Percentiles rank a stretch among this genome's conserved stretches.
Conservation (phyloP, 2,888 invertebrate species). For the Frankliniella fusca region DNA sequence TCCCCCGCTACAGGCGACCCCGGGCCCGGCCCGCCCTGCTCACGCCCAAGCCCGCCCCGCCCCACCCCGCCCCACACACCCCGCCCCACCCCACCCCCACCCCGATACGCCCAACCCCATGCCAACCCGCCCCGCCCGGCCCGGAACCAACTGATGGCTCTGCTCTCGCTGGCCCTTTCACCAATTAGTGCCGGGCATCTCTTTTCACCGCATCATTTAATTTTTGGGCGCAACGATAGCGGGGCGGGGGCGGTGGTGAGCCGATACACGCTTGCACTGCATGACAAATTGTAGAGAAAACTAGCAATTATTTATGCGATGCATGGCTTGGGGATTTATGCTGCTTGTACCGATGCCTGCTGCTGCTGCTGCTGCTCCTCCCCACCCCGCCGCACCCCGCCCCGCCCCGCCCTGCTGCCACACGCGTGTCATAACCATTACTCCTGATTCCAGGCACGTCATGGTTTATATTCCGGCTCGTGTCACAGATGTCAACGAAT, state of each 20-base stretch:
- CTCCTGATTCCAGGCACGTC: conserved; percentile 16
- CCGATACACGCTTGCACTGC: background rate
- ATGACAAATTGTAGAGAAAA: conserved; percentile 12
- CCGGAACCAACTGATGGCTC: too few relatives aligned
- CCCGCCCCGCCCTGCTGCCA: background rate
- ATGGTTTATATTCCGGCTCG: conserved; percentile 10
- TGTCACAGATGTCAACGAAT: conserved; percentile 15
- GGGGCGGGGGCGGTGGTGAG: background rate
- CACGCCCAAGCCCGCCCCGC: too few relatives aligned
- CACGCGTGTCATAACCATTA: conserved; percentile 17
- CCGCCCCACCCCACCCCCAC: background rate
- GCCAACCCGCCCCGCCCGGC: too few relatives aligned
- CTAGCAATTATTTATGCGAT: conserved; percentile 12
- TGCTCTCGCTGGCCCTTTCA: too few relatives aligned
- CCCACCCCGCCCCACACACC: too few relatives aligned
- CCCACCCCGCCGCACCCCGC: background rate
- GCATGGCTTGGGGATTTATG: background rate
- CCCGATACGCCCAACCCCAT: too few relatives aligned
- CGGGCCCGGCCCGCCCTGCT: too few relatives aligned
- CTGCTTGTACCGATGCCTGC: background rate
- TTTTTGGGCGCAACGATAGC: too few relatives aligned
- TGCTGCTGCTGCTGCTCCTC: background rate
- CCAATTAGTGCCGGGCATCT: too few relatives aligned
- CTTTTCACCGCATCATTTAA: too few relatives aligned
- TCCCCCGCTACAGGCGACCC: background rate